A percentile compares a stretch with the other conserved stretches of the same genome.
Conservation (phyloP, 2,797 vertebrate genomes). For the Sebastes cheni region DNA sequence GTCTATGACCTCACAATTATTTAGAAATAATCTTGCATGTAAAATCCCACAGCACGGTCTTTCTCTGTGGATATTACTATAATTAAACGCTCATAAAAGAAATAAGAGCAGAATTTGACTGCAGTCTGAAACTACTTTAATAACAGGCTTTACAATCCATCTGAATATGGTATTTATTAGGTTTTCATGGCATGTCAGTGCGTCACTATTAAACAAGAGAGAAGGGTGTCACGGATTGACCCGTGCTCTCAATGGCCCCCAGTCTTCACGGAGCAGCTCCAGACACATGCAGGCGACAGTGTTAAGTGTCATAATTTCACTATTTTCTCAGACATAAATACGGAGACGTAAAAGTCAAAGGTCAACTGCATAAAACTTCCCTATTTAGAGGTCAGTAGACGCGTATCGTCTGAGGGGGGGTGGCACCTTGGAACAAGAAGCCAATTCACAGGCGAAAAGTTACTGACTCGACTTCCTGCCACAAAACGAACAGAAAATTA, state of each 20-base stretch:
- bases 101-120: neutral
- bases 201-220: constrained; percentile 48
- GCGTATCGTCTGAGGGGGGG: constrained; percentile 19
- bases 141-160: constrained; percentile 26
- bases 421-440: constrained; percentile 71
- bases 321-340: constrained; percentile 80
- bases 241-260: constrained; percentile 62
- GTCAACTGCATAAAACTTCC: constrained; percentile 82
- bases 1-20: neutral
- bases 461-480: constrained; percentile 71
- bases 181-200: constrained; percentile 46
- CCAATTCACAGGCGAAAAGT: constrained; percentile 77
- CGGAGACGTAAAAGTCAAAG: constrained; percentile 75
- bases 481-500: constrained; percentile 66
- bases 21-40: neutral
- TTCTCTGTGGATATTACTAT: neutral
- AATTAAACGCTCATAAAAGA: constrained; percentile 1
- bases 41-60: neutral
- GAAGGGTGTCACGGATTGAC: constrained; percentile 51
- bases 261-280: constrained; percentile 68
- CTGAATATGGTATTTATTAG: constrained; percentile 25
- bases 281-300: constrained; percentile 74
- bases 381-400: constrained; percentile 68
- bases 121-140: constrained; percentile 2
- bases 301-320: constrained; percentile 80